phyloP scores from a whole-genome alignment of 53 echinoderm and acorn worm species.

The Mesocentrotus franciscanus region DNA sequence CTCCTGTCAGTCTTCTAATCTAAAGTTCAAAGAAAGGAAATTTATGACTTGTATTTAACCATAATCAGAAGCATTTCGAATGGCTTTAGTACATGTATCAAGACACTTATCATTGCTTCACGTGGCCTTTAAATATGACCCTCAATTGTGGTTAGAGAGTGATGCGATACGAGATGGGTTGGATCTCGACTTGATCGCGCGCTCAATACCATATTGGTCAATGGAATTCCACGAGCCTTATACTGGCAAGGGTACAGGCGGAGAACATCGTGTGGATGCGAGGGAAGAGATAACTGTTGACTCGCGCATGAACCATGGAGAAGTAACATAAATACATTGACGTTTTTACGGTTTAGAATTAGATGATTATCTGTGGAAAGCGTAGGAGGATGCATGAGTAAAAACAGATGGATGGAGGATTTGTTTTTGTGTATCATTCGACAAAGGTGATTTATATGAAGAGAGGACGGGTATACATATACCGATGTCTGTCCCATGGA shows the following conservation, averaged over 20 bases:
- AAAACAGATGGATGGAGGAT: too few relatives aligned
- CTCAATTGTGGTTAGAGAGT: background rate
- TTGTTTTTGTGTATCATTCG: too few relatives aligned
- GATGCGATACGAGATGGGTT: background rate
- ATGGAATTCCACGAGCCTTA: conserved; percentile 52
- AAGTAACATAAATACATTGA: background rate
- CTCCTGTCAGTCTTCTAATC: background rate
- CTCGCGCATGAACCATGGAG: too few relatives aligned
- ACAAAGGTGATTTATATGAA: too few relatives aligned
- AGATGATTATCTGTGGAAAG: background rate
- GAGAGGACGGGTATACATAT: too few relatives aligned
- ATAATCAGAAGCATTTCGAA: too few relatives aligned
- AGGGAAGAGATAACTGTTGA: background rate
- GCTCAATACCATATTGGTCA: conserved; percentile 65
- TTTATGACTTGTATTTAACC: too few relatives aligned
- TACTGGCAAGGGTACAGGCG: background rate
- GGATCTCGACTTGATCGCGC: background rate
- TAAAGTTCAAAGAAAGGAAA: too few relatives aligned
- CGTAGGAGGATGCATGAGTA: too few relatives aligned
- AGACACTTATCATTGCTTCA: background rate
- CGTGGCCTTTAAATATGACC: background rate
- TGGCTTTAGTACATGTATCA: background rate
- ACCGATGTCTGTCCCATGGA: too few relatives aligned
- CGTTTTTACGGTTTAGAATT: background rate
- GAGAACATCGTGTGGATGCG: background rate